These are phyloP conservation scores for Phacellophora camtschatica DNA, from an alignment of 30 jellyfish, hydroid and myxozoan species.

Conservation along the genomic window DNA sequence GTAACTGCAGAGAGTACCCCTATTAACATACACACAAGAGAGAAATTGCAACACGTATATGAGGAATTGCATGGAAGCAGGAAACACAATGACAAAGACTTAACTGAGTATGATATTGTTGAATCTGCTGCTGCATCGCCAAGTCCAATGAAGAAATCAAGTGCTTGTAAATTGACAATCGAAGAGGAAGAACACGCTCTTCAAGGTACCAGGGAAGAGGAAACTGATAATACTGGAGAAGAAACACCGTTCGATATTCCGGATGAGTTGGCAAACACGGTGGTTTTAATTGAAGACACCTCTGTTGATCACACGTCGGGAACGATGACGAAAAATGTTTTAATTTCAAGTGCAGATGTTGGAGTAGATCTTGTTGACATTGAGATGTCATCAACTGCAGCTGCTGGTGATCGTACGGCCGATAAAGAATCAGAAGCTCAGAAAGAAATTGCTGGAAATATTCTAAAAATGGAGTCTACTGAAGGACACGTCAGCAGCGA, in stretches of 20 bases:
- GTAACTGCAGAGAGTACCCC: slow-evolving; percentile 1
- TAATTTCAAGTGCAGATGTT: neutral
- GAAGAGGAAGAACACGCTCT: neutral
- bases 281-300: slow-evolving; percentile 2
- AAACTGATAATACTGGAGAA: neutral
- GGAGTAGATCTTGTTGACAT: neutral
- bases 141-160: too few species aligned
- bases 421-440: too few species aligned
- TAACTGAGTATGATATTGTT: slow-evolving; percentile 55
- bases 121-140: slow-evolving; percentile 17
- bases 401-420: neutral
- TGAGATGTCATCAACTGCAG: neutral
- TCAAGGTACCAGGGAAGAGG: neutral
- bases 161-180: neutral
- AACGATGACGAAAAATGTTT: too few species aligned
- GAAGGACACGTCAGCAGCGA: too few species aligned
- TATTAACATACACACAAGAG: neutral
- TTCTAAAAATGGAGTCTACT: too few species aligned
- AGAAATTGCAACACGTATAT: neutral
- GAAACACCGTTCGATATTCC: neutral
- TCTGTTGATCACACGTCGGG: too few species aligned
- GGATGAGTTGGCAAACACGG: neutral
- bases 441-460: too few species aligned
- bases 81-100: slow-evolving; percentile 46
- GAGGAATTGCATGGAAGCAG: neutral